Conservation (phyloP, 2,113 vertebrate genomes). For the Strigops habroptila region DNA sequence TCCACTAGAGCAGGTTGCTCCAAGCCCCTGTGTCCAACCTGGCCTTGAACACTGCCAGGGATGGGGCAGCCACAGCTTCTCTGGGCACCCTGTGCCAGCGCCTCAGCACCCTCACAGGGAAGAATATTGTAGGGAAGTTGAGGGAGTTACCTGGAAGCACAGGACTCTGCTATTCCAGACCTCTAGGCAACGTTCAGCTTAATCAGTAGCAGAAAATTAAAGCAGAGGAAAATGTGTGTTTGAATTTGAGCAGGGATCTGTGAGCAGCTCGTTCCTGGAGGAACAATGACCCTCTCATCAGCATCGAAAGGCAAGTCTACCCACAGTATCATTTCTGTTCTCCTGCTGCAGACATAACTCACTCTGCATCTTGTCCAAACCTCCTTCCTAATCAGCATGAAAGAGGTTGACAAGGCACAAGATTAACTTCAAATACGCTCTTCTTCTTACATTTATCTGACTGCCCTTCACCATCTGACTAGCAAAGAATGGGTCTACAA, state of each 20-base stretch:
- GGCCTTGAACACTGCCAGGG: neutral
- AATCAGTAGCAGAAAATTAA: neutral
- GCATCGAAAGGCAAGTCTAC: neutral
- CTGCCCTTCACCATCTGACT: neutral
- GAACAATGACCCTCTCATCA: neutral
- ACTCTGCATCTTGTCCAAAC: neutral
- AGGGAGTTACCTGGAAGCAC: neutral
- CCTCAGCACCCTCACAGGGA: neutral
- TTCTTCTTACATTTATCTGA: neutral
- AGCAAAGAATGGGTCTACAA: neutral
- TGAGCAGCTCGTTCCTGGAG: neutral
- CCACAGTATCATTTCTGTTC: neutral
- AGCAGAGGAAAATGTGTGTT: neutral
- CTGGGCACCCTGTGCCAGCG: neutral
- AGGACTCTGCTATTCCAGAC: neutral
- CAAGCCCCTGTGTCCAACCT: neutral
- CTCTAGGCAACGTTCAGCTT: neutral
- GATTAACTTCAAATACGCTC: neutral
- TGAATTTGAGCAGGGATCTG: neutral
- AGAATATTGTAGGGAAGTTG: neutral
- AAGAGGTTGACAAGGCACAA: neutral
- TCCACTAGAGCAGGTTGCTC: neutral
- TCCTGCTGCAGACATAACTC: neutral
- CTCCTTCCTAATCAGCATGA: neutral
- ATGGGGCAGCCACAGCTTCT: neutral